Conservation (phyloP, 1,140 invertebrate genomes). For the Temnothorax longispinosus region DNA sequence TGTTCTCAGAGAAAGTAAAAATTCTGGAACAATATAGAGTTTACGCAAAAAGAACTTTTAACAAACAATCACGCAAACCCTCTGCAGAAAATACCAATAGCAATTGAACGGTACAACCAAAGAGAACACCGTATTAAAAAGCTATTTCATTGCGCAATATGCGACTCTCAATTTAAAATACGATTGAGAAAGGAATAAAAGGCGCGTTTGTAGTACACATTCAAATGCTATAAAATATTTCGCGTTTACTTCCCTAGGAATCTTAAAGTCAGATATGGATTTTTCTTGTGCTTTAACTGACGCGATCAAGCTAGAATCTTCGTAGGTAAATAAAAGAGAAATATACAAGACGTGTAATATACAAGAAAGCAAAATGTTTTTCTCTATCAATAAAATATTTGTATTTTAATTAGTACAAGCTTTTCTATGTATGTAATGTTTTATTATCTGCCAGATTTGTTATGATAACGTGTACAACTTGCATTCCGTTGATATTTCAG, state of each 20-base stretch:
- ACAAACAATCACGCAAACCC: neutral
- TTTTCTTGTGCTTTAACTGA: slow-evolving; percentile 14
- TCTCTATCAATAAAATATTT: neutral
- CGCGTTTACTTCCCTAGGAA: neutral
- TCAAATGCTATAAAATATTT: slow-evolving; percentile 15
- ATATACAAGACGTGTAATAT: neutral
- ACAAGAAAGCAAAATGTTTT: neutral
- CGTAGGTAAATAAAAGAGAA: neutral
- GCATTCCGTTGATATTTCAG: neutral
- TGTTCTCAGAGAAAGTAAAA: neutral
- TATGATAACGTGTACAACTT: neutral
- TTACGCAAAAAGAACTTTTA: neutral
- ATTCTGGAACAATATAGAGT: neutral
- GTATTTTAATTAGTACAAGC: neutral
- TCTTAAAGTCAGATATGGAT: neutral
- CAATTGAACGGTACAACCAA: neutral
- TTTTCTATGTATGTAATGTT: neutral
- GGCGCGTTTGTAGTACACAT: neutral
- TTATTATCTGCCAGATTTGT: neutral
- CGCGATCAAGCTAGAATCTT: slow-evolving; percentile 6
- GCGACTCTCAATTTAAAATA: slow-evolving; percentile 7
- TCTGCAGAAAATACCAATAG: neutral
- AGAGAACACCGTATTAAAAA: neutral
- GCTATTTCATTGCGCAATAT: slow-evolving; percentile 3
- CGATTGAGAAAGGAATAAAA: slow-evolving; percentile 12